Evolutionary conservation across 2,888 invertebrate genomes (phyloP).

Genomic region (Archips crataeganus): DNA sequence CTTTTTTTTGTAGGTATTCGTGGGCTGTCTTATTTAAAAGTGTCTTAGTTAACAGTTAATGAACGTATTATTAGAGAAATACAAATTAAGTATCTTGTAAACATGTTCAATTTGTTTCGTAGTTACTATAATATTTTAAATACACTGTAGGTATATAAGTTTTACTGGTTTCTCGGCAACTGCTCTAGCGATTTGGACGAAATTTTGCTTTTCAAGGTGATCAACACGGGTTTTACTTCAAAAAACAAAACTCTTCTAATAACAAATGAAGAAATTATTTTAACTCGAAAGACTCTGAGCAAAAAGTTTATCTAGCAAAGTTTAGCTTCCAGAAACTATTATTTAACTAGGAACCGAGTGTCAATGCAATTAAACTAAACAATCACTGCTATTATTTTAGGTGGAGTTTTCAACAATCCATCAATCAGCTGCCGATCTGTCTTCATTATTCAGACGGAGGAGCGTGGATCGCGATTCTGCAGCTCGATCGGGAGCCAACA

Average conservation of each 20-base stretch:
- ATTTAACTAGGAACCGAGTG: neutral
- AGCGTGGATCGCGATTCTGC: constrained; percentile 36
- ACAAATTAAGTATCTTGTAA: neutral
- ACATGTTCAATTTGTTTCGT: neutral
- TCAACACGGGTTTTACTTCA: neutral
- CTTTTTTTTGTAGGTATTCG: neutral
- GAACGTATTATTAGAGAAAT: neutral
- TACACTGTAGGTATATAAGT: neutral
- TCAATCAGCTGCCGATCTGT: constrained; percentile 46
- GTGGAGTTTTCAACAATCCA: constrained; percentile 54
- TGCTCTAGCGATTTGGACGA: neutral
- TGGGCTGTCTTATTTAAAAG: neutral
- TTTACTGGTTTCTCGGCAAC: neutral
- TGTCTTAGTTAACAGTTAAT: neutral
- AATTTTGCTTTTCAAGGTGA: neutral
- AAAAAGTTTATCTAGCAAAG: too few relatives aligned
- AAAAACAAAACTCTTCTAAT: too few relatives aligned
- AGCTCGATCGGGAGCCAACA: constrained; percentile 31
- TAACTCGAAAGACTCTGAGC: too few relatives aligned
- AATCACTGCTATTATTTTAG: constrained; percentile 47
- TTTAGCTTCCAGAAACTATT: too few relatives aligned
- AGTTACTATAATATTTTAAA: neutral
- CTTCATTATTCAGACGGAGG: constrained; percentile 34
- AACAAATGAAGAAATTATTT: too few relatives aligned
- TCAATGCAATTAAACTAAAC: constrained; percentile 38